Evolutionary conservation across 2,888 invertebrate species (phyloP).

Genomic region (Abrostola tripartita): DNA sequence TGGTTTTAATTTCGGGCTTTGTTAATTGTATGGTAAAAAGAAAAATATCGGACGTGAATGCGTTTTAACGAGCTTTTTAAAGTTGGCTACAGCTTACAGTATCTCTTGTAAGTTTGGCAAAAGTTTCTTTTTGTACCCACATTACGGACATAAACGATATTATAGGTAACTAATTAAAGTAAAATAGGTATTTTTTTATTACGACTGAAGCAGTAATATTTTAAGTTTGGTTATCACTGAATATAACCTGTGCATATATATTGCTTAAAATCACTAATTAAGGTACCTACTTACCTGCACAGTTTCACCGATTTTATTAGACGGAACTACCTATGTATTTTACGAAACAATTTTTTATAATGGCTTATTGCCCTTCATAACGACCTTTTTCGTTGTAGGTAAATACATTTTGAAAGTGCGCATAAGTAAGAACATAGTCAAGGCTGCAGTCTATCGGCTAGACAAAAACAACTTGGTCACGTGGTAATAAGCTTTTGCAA

Average conservation of each 20-base stretch:
- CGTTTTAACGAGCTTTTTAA: slow-evolving; percentile 54
- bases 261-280: no score
- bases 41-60: slow-evolving; percentile 58
- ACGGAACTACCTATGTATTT: no score
- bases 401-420: slow-evolving; percentile 39
- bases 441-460: slow-evolving; percentile 34
- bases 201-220: neutral
- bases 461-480: slow-evolving; percentile 25
- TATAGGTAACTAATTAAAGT: no score
- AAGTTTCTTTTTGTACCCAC: slow-evolving; percentile 16
- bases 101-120: slow-evolving; percentile 30
- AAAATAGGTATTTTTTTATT: slow-evolving; percentile 16
- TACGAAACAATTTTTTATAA: neutral
- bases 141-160: slow-evolving; percentile 16
- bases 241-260: neutral
- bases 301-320: no score
- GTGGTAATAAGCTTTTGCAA: slow-evolving; percentile 25
- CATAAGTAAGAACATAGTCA: slow-evolving; percentile 32
- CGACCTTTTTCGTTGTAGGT: slow-evolving; percentile 25
- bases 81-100: slow-evolving; percentile 18
- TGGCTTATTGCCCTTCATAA: slow-evolving; percentile 5
- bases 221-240: neutral
- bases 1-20: slow-evolving; percentile 66
- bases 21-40: no score
- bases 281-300: no score